Base-by-base conservation (phyloP, 2,113 vertebrate genomes). In the Dendrocopos noguchii region DNA sequence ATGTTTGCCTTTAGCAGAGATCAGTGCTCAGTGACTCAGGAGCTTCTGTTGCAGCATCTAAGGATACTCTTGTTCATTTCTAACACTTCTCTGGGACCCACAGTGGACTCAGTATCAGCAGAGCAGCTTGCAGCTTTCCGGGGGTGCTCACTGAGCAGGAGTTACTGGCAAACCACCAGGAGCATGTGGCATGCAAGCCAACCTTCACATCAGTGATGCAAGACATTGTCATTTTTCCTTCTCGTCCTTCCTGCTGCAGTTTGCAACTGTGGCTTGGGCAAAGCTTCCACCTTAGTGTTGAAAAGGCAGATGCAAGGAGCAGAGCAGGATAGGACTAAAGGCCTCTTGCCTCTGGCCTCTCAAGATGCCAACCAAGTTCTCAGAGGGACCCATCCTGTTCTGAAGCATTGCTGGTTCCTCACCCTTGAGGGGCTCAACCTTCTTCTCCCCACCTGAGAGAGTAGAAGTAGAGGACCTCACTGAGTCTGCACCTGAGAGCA, bases 261-360 rank as follows among this genome's bases (percentile, higher is more conserved):
- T 3, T 61, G 70, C 29, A 60, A 0, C 28, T 0, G 0, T 36
- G 3, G 1, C 55, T 68, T 29, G 55, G n/a, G 27, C 27, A 14
- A 57, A 78, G 36, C 61, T 20, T 64, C n/a, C 81, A 33, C 46
- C 55, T 72, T 0, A 0, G 55, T 67, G 6, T 24, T 61, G 44
- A 88, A 44, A 18, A 15, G 0, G 1, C 22, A 24, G 3, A 15
- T 73, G 28, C 27, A 27, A 36, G 46, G 47, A 77, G 14, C 7
- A n/a, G 12, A 87, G 53, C 17, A 63, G 67, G 21, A 17, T 55
- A 4, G 4, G 13, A 25, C 63, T 44, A 57, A 7, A 0, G 3
- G 12, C 5, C 66, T 21, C 12, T 73, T 5, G 2, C 29, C 53
- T 87, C 27, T 8, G 12, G 5, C 18, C 29, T 42, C 21, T 78